Evolutionary conservation across 64 coral and sea anemone species (phyloP), one percentile per base, ranked within the genome.

Genomic region (Platygyra sinensis): DNA sequence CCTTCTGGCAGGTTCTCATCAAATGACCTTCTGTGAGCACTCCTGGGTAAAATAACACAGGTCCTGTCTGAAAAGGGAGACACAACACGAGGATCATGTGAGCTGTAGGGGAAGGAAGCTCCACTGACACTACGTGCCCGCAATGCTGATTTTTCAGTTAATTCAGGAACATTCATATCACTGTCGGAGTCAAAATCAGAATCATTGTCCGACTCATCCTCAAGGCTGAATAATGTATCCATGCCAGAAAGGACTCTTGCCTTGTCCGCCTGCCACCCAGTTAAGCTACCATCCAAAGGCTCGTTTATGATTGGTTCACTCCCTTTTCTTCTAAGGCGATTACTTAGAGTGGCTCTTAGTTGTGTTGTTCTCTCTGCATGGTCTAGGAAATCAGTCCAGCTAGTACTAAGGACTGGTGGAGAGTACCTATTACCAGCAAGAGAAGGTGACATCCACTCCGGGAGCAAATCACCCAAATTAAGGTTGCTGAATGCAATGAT

Each of bases 101-200:
- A 89, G 52, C 96, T 98, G 93, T 89, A 98, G 5, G 96, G 96
- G 10, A 98, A 86, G 32, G 92, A 84, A 36, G 96, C 96, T 22
- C 96, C 96, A 62, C 92, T 94, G 8, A 88, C 61, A 51, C 86
- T 92, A 10, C 87, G 78, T 33, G 89, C 78, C 50, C 96, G 89
- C 12, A 90, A 60, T 57, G 64, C 86, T 28, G 89, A 76, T 6
- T 90, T 65, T 10, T 87, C 83, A 73, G 76, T 91, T 24, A 96
- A 79, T 25, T 85, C 81, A 0, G 81, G 81, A 52, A 71, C 20
- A 22, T 22, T 50, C 1, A 71, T 52, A 12, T 85, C 81, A 36
- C 10, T 76, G 52, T 87, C 72, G 30, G 67, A 63, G 31, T 82
- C 67, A n/a, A 39, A 77, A 71, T 85, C 63, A 17, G 81, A 69